phyloP scores from a whole-genome alignment of 2,113 vertebrate species.

The Hemibagrus wyckioides region DNA sequence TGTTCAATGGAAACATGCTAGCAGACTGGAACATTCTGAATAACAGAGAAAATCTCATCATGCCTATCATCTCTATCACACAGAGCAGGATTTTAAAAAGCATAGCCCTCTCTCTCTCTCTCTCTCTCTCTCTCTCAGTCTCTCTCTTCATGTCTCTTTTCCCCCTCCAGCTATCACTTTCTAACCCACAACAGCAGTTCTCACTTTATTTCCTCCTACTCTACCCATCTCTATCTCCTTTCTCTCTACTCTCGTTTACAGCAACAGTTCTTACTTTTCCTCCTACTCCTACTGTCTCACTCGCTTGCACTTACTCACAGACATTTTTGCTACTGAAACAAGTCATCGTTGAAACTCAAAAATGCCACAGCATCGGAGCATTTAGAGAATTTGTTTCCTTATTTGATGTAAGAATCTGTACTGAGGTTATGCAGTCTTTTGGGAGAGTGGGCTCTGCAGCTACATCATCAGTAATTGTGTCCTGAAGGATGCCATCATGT shows the following conservation, averaged over 20 bases:
- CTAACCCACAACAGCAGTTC: slow-evolving; percentile 32
- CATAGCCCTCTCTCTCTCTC: neutral
- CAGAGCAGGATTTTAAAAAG: slow-evolving; percentile 17
- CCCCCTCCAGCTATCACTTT: slow-evolving; percentile 31
- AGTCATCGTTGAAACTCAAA: slow-evolving; percentile 14
- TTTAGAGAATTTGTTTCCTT: neutral
- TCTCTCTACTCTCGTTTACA: slow-evolving; percentile 19
- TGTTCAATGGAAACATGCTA: neutral
- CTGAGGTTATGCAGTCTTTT: neutral
- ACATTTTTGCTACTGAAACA: slow-evolving; percentile 1
- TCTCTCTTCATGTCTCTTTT: slow-evolving; percentile 24
- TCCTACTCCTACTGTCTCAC: slow-evolving; percentile 31
- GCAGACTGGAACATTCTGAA: neutral
- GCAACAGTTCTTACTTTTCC: slow-evolving; percentile 13
- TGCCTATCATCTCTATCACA: neutral
- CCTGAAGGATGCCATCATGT: slow-evolving; percentile 5
- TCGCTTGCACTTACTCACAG: slow-evolving; percentile 2
- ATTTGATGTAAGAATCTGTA: neutral
- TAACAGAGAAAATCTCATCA: neutral
- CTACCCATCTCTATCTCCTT: slow-evolving; percentile 3
- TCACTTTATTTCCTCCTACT: slow-evolving; percentile 42
- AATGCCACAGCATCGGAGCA: neutral
- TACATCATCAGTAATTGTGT: slow-evolving; percentile 23
- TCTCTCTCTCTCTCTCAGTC: neutral
- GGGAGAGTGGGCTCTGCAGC: slow-evolving; percentile 25